Evolutionary conservation across 2,797 vertebrate species (phyloP).

Genomic region (Alca torda): DNA sequence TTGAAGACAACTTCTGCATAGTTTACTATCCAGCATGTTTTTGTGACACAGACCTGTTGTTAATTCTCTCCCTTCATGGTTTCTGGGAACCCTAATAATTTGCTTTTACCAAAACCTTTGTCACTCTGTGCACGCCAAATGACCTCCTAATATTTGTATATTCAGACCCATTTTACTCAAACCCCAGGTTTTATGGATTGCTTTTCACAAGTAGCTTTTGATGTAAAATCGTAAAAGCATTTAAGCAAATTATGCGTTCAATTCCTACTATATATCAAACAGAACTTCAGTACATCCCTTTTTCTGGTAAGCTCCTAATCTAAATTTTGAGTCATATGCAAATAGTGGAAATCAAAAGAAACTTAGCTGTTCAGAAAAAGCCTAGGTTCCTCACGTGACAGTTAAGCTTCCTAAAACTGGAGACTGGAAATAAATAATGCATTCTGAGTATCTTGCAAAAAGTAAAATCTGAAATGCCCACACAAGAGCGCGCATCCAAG

Average conservation of each 20-base stretch:
- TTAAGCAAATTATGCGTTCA: conserved; percentile 19
- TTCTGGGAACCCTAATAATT: not conserved
- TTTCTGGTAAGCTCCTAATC: not conserved
- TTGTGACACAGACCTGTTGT: not conserved
- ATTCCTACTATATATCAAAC: not conserved
- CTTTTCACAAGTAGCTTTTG: not conserved
- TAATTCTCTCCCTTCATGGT: not conserved
- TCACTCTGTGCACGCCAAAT: not conserved
- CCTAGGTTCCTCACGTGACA: not conserved
- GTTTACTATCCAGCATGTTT: not conserved
- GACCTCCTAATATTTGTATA: not conserved
- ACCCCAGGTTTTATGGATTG: not conserved
- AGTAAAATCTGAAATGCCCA: not conserved
- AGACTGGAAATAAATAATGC: not conserved
- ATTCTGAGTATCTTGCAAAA: not conserved
- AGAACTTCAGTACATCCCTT: not conserved
- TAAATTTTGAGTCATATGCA: conserved; percentile 9
- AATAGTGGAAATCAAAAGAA: conserved; percentile 28
- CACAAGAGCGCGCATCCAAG: not conserved
- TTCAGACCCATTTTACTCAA: not conserved
- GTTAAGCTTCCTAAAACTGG: not conserved
- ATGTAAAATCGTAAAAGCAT: not conserved
- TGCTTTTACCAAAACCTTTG: not conserved
- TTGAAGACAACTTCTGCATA: not conserved
- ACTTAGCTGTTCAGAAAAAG: not conserved